phyloP scores from a whole-genome alignment of 92 coral and sea anemone species.

The Parazoanthus swiftii region DNA sequence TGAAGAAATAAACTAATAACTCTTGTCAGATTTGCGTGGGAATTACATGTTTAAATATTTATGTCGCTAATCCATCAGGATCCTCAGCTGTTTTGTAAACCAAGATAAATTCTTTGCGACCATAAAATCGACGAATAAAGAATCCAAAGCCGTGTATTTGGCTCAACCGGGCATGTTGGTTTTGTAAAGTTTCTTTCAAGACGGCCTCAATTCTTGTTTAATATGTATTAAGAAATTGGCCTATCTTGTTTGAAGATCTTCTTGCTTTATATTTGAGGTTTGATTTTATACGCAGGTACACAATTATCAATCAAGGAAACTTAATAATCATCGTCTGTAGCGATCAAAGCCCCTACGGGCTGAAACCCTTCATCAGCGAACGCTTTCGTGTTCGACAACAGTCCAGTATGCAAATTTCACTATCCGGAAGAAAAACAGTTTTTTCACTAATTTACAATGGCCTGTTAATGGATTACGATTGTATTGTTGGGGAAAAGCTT shows the following conservation, averaged over 20 bases:
- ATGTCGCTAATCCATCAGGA: background rate
- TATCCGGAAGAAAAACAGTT: conserved; percentile 22
- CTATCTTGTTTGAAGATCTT: conserved; percentile 28
- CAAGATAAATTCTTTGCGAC: background rate
- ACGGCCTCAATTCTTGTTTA: background rate
- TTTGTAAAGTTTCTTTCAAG: background rate
- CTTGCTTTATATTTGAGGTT: conserved; percentile 12
- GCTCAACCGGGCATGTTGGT: too few relatives aligned
- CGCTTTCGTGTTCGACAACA: background rate
- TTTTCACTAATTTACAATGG: conserved; percentile 22
- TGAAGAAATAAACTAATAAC: background rate
- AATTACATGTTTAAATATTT: conserved; percentile 37
- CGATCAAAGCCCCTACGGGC: background rate
- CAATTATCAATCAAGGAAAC: conserved; percentile 2
- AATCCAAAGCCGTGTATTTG: background rate
- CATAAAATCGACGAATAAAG: background rate
- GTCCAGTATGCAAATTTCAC: conserved; percentile 28
- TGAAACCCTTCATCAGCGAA: background rate
- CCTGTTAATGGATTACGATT: conserved; percentile 29
- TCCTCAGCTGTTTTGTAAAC: conserved; percentile 26
- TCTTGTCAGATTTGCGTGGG: conserved; percentile 28
- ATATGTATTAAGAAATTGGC: too few relatives aligned
- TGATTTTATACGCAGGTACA: conserved; percentile 14
- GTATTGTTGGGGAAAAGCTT: conserved; percentile 22
- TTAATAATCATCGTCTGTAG: background rate